phyloP scores from a whole-genome alignment of 1,140 invertebrate species.

The Drosophila malerkotliana region DNA sequence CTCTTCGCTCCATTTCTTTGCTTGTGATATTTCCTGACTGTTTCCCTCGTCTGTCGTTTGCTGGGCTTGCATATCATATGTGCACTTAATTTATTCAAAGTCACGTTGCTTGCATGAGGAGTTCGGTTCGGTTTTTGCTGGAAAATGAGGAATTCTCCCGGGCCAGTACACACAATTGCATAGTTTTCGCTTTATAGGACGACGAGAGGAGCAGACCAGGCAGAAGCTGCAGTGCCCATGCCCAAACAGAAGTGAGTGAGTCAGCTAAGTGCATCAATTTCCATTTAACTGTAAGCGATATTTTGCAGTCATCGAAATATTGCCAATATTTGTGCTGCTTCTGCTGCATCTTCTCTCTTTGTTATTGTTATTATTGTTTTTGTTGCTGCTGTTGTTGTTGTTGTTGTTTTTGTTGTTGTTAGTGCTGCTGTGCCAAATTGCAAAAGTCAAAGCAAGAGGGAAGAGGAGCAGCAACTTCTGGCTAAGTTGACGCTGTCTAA shows the following conservation, averaged over 20 bases:
- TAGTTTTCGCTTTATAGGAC: constrained; percentile 34
- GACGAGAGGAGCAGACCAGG: constrained; percentile 13
- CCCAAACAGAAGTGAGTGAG: constrained; percentile 76
- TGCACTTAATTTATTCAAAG: constrained; percentile 78
- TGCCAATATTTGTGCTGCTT: constrained; percentile 59
- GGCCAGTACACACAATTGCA: constrained; percentile 35
- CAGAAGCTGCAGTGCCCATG: constrained; percentile 30
- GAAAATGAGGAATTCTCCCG: constrained; percentile 50
- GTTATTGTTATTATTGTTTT: no score
- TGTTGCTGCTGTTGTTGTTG: constrained; percentile 49
- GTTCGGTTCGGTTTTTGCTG: constrained; percentile 3
- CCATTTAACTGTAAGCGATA: constrained; percentile 82
- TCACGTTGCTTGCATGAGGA: constrained; percentile 68
- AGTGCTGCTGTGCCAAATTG: constrained; percentile 75
- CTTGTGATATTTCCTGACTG: neutral
- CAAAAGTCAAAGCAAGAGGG: constrained; percentile 71
- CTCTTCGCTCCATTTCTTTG: constrained; percentile 55
- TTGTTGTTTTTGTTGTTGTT: constrained; percentile 40
- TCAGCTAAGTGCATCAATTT: constrained; percentile 83
- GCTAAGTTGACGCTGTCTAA: constrained; percentile 67
- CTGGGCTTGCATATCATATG: constrained; percentile 64
- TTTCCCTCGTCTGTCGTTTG: neutral
- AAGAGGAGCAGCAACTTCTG: constrained; percentile 39
- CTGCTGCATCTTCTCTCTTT: constrained; percentile 20
- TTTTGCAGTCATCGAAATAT: constrained; percentile 71